A percentile compares a stretch with the other conserved stretches of the same genome.
Evolutionary conservation across 2,113 vertebrate species (phyloP).

Genomic region (Muscicapa adusta): DNA sequence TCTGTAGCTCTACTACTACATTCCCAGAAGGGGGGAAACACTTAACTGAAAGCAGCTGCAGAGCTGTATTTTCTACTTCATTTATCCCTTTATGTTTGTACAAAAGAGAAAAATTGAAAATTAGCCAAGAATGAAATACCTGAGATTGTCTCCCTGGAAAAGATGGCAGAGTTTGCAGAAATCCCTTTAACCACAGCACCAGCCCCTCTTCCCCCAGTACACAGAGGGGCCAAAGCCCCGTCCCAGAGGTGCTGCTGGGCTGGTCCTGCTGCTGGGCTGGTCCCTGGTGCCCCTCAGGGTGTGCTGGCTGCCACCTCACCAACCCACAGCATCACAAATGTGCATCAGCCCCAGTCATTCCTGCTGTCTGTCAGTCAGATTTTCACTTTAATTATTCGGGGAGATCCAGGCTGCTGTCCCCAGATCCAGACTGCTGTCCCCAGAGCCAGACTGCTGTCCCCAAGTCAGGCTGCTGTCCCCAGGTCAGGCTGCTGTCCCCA

Average conservation of each 20-base stretch:
- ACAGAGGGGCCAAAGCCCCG: accelerated
- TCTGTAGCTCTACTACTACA: not conserved
- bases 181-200: not conserved
- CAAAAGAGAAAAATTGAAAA: conserved; percentile 16
- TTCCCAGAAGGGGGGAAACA: not conserved
- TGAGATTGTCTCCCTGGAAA: not conserved
- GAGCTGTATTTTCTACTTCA: not conserved
- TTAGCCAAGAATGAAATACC: conserved; percentile 6
- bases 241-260: not conserved
- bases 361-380: not conserved
- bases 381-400: no score
- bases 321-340: accelerated
- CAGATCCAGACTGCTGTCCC: no score
- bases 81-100: conserved; percentile 23
- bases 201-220: not conserved
- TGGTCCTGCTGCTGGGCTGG: not conserved
- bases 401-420: not conserved
- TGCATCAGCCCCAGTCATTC: accelerated
- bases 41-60: not conserved
- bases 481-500: no score
- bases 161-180: not conserved
- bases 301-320: not conserved
- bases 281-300: accelerated
- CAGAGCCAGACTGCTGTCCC: no score
- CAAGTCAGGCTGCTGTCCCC: no score